Conservation (phyloP, 2,888 invertebrate genomes). For the Polyommatus icarus region DNA sequence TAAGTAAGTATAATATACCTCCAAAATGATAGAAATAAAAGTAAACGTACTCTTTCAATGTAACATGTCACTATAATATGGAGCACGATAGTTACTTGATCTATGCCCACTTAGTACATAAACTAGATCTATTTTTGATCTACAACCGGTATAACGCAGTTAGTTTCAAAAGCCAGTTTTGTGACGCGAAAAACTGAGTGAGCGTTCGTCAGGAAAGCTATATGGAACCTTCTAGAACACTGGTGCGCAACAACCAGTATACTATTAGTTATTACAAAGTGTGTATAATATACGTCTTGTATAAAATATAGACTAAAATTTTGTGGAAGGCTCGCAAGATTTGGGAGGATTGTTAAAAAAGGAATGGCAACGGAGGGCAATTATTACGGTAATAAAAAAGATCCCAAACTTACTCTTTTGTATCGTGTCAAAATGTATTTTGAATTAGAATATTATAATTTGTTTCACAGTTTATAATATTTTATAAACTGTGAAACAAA, state of each 20-base stretch:
- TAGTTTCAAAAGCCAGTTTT: slow-evolving; percentile 24
- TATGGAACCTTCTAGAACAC: slow-evolving; percentile 62
- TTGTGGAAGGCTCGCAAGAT: too few species aligned
- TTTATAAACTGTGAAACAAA: too few species aligned
- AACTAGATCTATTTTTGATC: slow-evolving; percentile 21
- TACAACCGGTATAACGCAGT: slow-evolving; percentile 19
- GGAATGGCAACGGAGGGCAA: too few species aligned
- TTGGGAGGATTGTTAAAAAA: too few species aligned
- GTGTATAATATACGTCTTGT: too few species aligned
- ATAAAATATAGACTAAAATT: too few species aligned
- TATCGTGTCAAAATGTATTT: too few species aligned
- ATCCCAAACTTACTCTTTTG: too few species aligned
- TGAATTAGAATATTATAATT: too few species aligned
- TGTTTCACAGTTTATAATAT: too few species aligned
- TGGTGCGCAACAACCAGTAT: not conserved
- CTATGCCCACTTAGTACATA: not conserved
- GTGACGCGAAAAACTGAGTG: slow-evolving; percentile 43
- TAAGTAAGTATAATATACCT: not conserved
- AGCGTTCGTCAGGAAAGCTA: slow-evolving; percentile 57
- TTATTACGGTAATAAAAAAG: too few species aligned
- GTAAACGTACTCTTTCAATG: not conserved
- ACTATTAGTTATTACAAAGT: too few species aligned
- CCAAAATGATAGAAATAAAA: not conserved
- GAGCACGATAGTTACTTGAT: not conserved
- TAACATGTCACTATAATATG: not conserved